Conservation (phyloP, 2,797 vertebrate genomes). For the Sebastes itinus region DNA sequence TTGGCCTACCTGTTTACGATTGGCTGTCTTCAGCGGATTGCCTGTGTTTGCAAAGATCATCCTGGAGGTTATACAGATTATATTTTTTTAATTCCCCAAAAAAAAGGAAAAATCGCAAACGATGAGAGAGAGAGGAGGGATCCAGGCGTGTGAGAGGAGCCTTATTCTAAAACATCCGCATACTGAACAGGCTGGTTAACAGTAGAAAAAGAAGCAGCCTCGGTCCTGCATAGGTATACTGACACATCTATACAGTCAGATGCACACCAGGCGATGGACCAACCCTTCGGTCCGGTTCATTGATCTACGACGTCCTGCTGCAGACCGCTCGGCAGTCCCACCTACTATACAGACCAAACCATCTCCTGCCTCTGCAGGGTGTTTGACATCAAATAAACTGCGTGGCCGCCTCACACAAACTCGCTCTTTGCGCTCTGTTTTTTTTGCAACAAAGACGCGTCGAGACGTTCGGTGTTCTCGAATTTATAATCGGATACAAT, state of each 20-base stretch:
- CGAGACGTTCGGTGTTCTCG: rapidly evolving
- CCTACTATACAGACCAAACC: slow-evolving; percentile 84
- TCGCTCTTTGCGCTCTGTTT: background rate
- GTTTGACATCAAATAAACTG: slow-evolving; percentile 17
- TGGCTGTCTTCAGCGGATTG: slow-evolving; percentile 88
- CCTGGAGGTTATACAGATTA: slow-evolving; percentile 71
- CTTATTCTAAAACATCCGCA: slow-evolving; percentile 71
- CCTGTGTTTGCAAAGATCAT: slow-evolving; percentile 97
- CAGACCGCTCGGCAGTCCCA: slow-evolving; percentile 84
- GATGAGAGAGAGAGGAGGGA: slow-evolving; percentile 56
- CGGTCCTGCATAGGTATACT: slow-evolving; percentile 62
- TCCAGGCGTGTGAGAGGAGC: slow-evolving; percentile 38
- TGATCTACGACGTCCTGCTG: slow-evolving; percentile 86
- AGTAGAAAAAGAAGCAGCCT: slow-evolving; percentile 43
- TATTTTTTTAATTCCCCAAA: slow-evolving; percentile 28
- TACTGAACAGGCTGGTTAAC: slow-evolving; percentile 40
- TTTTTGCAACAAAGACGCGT: background rate
- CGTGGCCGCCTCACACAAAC: slow-evolving; percentile 2
- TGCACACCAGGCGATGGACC: slow-evolving; percentile 69
- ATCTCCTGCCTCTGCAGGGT: slow-evolving; percentile 64
- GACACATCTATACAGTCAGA: slow-evolving; percentile 75
- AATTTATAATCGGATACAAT: background rate
- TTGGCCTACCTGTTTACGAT: slow-evolving; percentile 91
- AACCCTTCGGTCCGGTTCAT: slow-evolving; percentile 84
- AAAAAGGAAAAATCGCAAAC: slow-evolving; percentile 24